Base-by-base conservation (phyloP, 2,888 invertebrate species). In the Catocala nupta region DNA sequence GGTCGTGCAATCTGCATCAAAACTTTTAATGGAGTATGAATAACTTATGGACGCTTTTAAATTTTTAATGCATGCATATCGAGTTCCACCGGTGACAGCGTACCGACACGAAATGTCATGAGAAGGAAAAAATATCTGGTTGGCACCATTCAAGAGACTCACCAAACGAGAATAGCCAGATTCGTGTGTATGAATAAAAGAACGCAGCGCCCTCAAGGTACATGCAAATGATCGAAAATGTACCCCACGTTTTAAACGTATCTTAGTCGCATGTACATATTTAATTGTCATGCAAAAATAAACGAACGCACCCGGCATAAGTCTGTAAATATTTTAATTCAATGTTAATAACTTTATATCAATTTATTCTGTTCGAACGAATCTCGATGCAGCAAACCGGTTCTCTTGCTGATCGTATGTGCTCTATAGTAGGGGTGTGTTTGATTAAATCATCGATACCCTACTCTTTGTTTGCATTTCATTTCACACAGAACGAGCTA, bases 241-340 rank as follows among this genome's bases (percentile, higher is more conserved):
- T 79, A 78, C 85, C 83, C 84, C 80, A 82, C 80, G 75, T 83
- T 83, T 82, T 80, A 70, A 81, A 77, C 70, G 75, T 78, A 84
- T 81, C 81, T 77, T 72, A 80, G 72, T 74, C 78, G 74, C 75
- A 77, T 81, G 78, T 84, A 84, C 80, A 83, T 86, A 87, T 85
- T 87, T 87, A 85, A 88, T 91, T 91, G 90, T 90, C 86, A 92
- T 91, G 91, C 88, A 89, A 88, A 91, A 91, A 86, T 86, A 84
- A 87, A 84, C 84, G 83, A 86, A 71, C 80, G 80, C 87, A 87
- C 81, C 85, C 85, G 84, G 84, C 82, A 77, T 74, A 68, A 81
- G 75, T 84, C 81, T 81, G 88, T 88, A 87, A 90, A 90, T 90
- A 90, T 90, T 89, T 88, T 85, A 90, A 91, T 89, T 86, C 85